These are phyloP conservation scores for Venusia cambrica DNA, from an alignment of 2,888 invertebrate species.

Conservation along the genomic window DNA sequence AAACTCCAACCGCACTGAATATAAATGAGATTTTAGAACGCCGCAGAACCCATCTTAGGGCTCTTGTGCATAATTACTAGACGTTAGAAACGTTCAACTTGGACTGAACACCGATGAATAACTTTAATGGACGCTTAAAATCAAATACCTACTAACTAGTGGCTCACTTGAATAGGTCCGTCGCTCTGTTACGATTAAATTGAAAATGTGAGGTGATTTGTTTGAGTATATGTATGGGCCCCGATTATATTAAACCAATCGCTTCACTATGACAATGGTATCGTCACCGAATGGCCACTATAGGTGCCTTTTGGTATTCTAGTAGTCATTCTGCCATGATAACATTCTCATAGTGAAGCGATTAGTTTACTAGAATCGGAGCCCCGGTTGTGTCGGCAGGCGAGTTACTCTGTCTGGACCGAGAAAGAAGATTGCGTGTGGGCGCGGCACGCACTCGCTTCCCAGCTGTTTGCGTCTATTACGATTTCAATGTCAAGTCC, in stretches of 20 bases:
- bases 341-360: no score
- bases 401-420: conserved; percentile 28
- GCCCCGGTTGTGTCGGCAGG: conserved; percentile 21
- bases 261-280: no score
- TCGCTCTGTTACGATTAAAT: conserved; percentile 20
- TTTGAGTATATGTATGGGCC: conserved; percentile 30
- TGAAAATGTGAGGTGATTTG: conserved; percentile 20
- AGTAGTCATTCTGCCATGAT: no score
- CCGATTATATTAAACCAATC: no score
- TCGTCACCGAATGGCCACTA: no score
- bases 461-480: conserved; percentile 77
- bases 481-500: conserved; percentile 80
- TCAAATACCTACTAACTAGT: conserved; percentile 31
- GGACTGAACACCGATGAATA: conserved; percentile 55
- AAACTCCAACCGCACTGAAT: conserved; percentile 78
- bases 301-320: no score
- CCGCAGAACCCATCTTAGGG: conserved; percentile 62
- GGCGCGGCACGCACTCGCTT: conserved; percentile 60
- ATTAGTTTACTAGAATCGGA: no score
- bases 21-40: conserved; percentile 78
- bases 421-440: conserved; percentile 51
- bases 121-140: conserved; percentile 54
- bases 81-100: conserved; percentile 57
- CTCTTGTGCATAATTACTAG: conserved; percentile 72
- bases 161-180: conserved; percentile 17